Evolutionary conservation across 2,888 invertebrate species (phyloP).

Genomic region (Andricus curvator): DNA sequence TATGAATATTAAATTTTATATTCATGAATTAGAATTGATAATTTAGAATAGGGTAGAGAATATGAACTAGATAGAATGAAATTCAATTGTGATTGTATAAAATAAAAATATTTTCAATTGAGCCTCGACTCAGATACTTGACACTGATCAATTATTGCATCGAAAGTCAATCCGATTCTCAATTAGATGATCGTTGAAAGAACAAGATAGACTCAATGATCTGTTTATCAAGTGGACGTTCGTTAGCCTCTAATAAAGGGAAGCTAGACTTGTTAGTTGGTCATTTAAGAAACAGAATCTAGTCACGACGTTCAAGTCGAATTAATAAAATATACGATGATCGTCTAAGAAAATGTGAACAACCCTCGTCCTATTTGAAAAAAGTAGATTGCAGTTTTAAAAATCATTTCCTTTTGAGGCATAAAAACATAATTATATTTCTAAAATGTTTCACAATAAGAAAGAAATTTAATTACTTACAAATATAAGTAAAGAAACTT

Average conservation of each 20-base stretch:
- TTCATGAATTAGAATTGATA: not conserved
- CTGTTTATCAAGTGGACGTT: conserved; percentile 46
- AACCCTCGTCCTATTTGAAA: not conserved
- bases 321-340: not conserved
- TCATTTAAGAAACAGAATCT: conserved; percentile 19
- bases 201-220: conserved; percentile 41
- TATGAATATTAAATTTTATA: not conserved
- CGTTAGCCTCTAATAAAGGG: conserved; percentile 56
- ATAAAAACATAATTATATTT: not conserved
- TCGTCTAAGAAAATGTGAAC: not conserved
- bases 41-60: not conserved
- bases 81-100: not conserved
- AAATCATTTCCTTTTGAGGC: too few relatives aligned
- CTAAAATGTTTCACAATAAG: not conserved
- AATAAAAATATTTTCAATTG: conserved; percentile 8
- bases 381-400: too few relatives aligned
- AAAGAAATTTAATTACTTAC: not conserved
- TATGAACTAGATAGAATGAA: not conserved
- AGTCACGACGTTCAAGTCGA: conserved; percentile 20
- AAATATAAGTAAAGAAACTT: not conserved
- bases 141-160: conserved; percentile 18
- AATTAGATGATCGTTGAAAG: conserved; percentile 48
- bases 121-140: conserved; percentile 14
- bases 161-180: conserved; percentile 44
- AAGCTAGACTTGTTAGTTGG: conserved; percentile 25